These are phyloP conservation scores for Thumatha senex DNA, from an alignment of 2,888 invertebrate species.

Conservation along the genomic window DNA sequence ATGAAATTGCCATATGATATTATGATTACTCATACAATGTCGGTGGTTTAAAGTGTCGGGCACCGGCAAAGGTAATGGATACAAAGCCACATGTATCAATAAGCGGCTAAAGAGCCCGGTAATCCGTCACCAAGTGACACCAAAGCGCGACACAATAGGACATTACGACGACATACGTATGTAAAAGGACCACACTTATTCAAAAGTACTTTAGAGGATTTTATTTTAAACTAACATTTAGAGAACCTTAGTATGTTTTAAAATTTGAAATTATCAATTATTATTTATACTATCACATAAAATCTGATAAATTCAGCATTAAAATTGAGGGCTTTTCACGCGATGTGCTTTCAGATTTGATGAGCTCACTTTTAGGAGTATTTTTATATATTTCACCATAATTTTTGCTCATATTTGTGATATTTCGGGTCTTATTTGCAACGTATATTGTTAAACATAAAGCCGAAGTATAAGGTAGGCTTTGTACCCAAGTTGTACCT, in stretches of 20 bases:
- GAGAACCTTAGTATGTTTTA: no score
- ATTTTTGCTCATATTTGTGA: no score
- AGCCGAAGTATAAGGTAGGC: no score
- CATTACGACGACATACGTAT: slow-evolving; percentile 34
- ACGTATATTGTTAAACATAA: no score
- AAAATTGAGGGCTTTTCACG: no score
- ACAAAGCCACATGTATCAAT: slow-evolving; percentile 55
- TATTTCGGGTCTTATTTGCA: no score
- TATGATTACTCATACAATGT: slow-evolving; percentile 4
- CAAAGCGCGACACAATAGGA: slow-evolving; percentile 49
- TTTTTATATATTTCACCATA: no score
- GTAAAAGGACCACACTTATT: background rate
- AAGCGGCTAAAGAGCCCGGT: slow-evolving; percentile 65
- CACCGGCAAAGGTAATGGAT: slow-evolving; percentile 38
- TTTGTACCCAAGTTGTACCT: no score
- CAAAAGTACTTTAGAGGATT: background rate
- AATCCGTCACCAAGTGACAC: slow-evolving; percentile 68
- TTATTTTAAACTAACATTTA: background rate
- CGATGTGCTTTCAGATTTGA: no score
- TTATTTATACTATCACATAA: background rate
- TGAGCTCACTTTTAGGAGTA: no score
- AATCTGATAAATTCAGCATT: background rate
- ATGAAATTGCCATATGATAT: background rate
- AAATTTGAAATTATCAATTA: no score
- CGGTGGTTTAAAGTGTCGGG: slow-evolving; percentile 39